Percentiles rank a stretch among this genome's conserved stretches.
These are phyloP conservation scores for Lycodopsis pacificus DNA, from an alignment of 2,797 vertebrate species.

Conservation along the genomic window DNA sequence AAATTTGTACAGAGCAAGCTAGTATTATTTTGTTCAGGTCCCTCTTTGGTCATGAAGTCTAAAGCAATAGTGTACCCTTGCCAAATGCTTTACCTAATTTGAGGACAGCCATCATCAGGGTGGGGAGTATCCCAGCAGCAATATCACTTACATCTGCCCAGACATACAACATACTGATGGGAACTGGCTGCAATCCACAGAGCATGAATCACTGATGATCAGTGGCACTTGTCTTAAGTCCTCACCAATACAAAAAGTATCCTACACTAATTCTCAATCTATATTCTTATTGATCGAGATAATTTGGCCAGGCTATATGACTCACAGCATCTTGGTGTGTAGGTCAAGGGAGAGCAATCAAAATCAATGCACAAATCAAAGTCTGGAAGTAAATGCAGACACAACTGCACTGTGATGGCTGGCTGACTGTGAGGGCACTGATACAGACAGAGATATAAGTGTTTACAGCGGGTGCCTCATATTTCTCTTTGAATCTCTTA, in stretches of 20 bases:
- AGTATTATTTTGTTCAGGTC: background rate
- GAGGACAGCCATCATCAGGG: background rate
- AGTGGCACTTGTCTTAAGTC: background rate
- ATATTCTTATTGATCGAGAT: background rate
- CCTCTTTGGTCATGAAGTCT: background rate
- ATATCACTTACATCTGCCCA: background rate
- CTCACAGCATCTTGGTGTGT: background rate
- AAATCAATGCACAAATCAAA: background rate
- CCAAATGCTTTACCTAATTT: background rate
- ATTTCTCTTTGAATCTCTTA: conserved; percentile 11
- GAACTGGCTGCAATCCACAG: conserved; percentile 9
- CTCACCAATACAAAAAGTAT: background rate
- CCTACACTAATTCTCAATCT: background rate
- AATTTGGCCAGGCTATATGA: background rate
- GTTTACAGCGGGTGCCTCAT: background rate
- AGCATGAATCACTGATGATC: conserved; percentile 20
- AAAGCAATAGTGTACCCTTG: background rate
- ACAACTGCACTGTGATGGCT: background rate
- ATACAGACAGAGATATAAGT: conserved; percentile 4
- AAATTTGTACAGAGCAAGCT: background rate
- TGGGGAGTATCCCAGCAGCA: background rate
- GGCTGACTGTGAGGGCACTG: background rate
- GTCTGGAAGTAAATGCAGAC: background rate
- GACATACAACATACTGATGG: background rate
- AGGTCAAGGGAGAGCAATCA: background rate